A percentile compares a stretch with the other conserved stretches of the same genome.
These are phyloP conservation scores for Lepisosteus oculatus DNA, from an alignment of 2,113 vertebrate genomes.

Conservation along the genomic window DNA sequence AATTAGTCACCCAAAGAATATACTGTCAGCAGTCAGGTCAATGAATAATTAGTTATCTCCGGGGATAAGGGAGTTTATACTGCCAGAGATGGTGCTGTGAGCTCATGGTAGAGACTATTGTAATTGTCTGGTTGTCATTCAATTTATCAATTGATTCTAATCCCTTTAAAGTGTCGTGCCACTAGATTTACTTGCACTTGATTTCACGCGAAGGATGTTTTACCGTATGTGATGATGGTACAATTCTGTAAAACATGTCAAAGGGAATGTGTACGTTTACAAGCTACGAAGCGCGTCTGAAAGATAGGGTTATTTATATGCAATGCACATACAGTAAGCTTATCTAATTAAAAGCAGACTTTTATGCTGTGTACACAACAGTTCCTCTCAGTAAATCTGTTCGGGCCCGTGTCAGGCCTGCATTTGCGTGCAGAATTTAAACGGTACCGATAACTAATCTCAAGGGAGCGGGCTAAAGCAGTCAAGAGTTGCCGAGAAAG, in stretches of 20 bases:
- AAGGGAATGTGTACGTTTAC: no score
- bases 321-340: no score
- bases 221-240: no score
- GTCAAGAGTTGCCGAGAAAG: background rate
- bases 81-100: conserved; percentile 27
- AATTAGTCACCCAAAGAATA: conserved; percentile 25
- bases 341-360: no score
- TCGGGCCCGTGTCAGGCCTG: background rate
- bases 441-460: no score
- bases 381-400: background rate
- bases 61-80: background rate
- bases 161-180: background rate
- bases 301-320: no score
- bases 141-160: conserved; percentile 17
- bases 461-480: background rate
- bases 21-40: conserved; percentile 35
- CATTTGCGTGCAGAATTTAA: background rate
- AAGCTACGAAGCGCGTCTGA: no score
- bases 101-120: conserved; percentile 3
- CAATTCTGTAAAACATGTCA: no score
- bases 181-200: background rate
- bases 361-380: no score
- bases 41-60: conserved; percentile 8
- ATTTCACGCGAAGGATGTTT: no score
- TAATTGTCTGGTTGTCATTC: conserved; percentile 7